These are phyloP conservation scores for Ataeniobius toweri DNA, from an alignment of 2,797 vertebrate species.

Conservation along the genomic window DNA sequence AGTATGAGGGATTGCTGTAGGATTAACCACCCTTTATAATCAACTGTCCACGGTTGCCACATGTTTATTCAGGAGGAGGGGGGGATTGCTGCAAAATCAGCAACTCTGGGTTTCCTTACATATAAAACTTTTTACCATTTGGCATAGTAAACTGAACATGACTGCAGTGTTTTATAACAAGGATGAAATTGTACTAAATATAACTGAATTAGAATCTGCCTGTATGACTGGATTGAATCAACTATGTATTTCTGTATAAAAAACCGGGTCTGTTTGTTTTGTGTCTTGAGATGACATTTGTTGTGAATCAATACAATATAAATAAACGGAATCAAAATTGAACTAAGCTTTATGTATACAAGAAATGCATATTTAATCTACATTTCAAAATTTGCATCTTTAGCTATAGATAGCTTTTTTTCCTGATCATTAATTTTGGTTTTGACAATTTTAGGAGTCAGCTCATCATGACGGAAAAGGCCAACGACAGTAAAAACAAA, in stretches of 20 bases:
- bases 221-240: not conserved
- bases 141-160: not conserved
- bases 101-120: not conserved
- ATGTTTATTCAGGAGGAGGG: not conserved
- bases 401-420: not conserved
- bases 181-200: not conserved
- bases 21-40: not conserved
- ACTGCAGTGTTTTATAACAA: not conserved
- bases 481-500: slow-evolving; percentile 30
- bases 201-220: not conserved
- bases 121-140: not conserved
- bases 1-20: not conserved
- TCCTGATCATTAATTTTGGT: slow-evolving; percentile 44
- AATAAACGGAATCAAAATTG: not conserved
- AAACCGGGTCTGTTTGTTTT: not conserved
- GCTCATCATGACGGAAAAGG: slow-evolving; percentile 37
- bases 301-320: not conserved
- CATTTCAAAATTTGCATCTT: not conserved
- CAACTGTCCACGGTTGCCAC: not conserved
- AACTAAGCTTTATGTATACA: not conserved
- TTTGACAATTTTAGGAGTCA: slow-evolving; percentile 41
- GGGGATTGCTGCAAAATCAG: not conserved
- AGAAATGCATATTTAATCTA: not conserved
- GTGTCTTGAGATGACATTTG: not conserved
- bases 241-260: not conserved